Percentiles rank a stretch among this genome's conserved stretches.
These are phyloP conservation scores for Chelonoidis abingdonii DNA, from an alignment of 2,113 vertebrate species.

Conservation along the genomic window DNA sequence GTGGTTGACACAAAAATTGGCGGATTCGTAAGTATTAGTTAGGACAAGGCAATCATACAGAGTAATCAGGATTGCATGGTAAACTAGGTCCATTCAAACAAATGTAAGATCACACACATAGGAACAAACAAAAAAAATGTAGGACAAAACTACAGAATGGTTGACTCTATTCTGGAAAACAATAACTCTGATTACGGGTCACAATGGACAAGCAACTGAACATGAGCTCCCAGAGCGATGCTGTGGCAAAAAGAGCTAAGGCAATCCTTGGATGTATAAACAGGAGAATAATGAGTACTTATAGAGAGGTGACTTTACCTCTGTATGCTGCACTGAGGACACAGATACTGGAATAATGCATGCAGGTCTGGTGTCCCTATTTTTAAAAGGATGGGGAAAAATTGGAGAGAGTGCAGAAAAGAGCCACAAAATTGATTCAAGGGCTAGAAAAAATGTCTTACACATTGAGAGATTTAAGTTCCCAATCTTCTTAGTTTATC, in stretches of 20 bases:
- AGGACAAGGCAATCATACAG: background rate
- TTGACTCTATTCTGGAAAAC: background rate
- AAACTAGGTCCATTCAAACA: background rate
- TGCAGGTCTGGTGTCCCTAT: background rate
- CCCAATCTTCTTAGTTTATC: background rate
- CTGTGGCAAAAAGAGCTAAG: background rate
- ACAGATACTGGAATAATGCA: background rate
- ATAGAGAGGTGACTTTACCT: background rate
- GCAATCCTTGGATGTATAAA: background rate
- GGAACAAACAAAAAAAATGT: background rate
- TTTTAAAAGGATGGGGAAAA: background rate
- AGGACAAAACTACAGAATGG: background rate
- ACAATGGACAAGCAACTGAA: background rate
- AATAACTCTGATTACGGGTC: background rate
- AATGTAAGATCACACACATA: background rate
- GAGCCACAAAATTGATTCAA: background rate
- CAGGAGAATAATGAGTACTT: background rate
- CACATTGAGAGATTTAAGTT: background rate
- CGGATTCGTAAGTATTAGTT: background rate
- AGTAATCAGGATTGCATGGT: fast-evolving
- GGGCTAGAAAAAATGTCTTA: background rate
- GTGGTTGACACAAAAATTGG: background rate
- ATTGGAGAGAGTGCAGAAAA: background rate
- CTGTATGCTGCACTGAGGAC: background rate
- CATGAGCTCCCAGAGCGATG: background rate